Conservation (phyloP, 2,888 invertebrate species). For the Rhaphigaster nebulosa region DNA sequence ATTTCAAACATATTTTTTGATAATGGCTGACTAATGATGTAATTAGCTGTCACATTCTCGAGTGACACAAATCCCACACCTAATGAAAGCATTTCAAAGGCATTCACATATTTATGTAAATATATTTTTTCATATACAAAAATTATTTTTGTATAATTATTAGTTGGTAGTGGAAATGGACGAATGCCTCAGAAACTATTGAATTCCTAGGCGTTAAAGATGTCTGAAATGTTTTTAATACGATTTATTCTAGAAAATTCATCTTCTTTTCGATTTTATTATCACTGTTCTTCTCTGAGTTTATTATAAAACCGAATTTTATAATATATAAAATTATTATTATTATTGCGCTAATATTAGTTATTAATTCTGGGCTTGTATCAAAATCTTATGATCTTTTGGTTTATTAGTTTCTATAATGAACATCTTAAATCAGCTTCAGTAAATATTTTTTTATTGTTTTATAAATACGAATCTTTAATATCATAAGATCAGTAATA, state of each 20-base stretch:
- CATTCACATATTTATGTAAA: constrained; percentile 19
- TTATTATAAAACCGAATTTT: no score
- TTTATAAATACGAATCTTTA: no score
- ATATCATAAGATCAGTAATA: no score
- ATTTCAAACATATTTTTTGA: neutral
- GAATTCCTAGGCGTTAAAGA: neutral
- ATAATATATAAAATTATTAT: no score
- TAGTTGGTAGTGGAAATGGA: neutral
- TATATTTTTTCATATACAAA: neutral
- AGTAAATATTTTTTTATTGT: no score
- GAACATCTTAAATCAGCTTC: no score
- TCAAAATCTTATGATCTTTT: no score
- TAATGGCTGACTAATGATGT: constrained; percentile 1
- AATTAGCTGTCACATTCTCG: constrained; percentile 1
- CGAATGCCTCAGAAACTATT: neutral
- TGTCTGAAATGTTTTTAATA: neutral
- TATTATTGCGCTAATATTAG: no score
- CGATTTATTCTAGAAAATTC: neutral
- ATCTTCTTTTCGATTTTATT: neutral
- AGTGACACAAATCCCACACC: neutral
- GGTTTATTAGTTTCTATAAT: no score
- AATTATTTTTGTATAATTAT: no score
- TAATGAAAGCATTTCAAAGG: neutral
- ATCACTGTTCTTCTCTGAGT: no score
- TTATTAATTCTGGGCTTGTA: no score